Conservation (phyloP, 2,113 vertebrate genomes). For the Pachyramphus minor region DNA sequence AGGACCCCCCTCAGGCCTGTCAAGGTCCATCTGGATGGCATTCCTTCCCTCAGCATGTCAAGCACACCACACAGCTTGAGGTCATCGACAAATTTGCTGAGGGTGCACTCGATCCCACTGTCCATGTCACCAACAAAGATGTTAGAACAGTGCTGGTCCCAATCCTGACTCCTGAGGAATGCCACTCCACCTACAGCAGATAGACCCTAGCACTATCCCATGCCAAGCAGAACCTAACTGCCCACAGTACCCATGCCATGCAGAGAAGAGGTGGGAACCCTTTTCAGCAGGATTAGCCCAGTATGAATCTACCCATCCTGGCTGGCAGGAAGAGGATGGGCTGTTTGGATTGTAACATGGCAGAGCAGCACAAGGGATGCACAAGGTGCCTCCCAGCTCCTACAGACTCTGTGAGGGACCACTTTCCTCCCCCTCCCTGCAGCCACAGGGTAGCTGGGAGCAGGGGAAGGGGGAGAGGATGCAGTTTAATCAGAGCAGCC, state of each 20-base stretch:
- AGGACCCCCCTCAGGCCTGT: not conserved
- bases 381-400: not conserved
- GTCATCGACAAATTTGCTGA: not conserved
- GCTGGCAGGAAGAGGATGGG: not conserved
- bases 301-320: not conserved
- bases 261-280: not conserved
- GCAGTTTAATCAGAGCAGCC: constrained; percentile 33
- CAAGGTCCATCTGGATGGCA: not conserved
- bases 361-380: not conserved
- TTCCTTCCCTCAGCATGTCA: not conserved
- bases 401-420: not conserved
- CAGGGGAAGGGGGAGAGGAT: not conserved
- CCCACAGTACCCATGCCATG: not conserved
- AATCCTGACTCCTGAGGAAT: not conserved
- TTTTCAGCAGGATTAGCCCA: not conserved
- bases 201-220: rapidly evolving
- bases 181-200: not conserved
- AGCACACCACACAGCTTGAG: not conserved
- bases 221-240: rapidly evolving
- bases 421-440: not conserved
- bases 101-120: not conserved
- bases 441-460: not conserved
- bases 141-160: not conserved
- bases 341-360: rapidly evolving
- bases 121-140: not conserved